A percentile compares a stretch with the other conserved stretches of the same genome.
Conservation (phyloP, 2,797 vertebrate genomes). For the Coranthus polyacanthus region DNA sequence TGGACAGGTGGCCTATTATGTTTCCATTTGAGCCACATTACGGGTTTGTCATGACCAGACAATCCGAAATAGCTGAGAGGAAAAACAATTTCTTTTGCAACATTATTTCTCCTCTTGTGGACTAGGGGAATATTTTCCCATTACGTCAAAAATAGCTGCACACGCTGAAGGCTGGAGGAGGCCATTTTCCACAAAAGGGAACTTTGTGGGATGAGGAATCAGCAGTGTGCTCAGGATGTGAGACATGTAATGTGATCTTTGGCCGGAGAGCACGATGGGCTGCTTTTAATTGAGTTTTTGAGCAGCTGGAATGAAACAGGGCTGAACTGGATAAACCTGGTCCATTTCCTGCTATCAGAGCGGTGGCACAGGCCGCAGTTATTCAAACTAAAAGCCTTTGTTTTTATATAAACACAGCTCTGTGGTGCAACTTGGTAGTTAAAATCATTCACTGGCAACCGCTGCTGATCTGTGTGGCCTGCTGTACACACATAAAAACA, state of each 20-base stretch:
- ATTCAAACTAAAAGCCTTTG: constrained; percentile 54
- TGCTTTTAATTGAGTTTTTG: constrained; percentile 69
- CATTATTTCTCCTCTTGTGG: constrained; percentile 60
- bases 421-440: constrained; percentile 45
- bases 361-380: constrained; percentile 26
- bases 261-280: constrained; percentile 48
- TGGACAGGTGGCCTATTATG: constrained; percentile 73
- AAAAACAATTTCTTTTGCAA: constrained; percentile 45
- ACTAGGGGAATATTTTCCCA: constrained; percentile 55
- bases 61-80: constrained; percentile 53
- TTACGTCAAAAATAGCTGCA: constrained; percentile 62
- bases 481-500: constrained; percentile 45
- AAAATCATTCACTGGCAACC: constrained; percentile 44
- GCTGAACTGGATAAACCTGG: constrained; percentile 54
- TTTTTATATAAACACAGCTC: constrained; percentile 51
- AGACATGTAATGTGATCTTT: constrained; percentile 68
- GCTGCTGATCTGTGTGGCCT: constrained; percentile 46
- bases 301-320: constrained; percentile 56
- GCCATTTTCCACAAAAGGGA: constrained; percentile 62
- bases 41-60: constrained; percentile 53
- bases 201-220: constrained; percentile 49
- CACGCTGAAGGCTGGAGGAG: constrained; percentile 39
- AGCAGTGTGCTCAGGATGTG: constrained; percentile 52
- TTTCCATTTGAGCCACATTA: constrained; percentile 51
- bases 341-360: constrained; percentile 41